Evolutionary conservation across 2,888 invertebrate species (phyloP), one percentile per base, ranked within the genome.

Genomic region (Hoplodrina blanda): DNA sequence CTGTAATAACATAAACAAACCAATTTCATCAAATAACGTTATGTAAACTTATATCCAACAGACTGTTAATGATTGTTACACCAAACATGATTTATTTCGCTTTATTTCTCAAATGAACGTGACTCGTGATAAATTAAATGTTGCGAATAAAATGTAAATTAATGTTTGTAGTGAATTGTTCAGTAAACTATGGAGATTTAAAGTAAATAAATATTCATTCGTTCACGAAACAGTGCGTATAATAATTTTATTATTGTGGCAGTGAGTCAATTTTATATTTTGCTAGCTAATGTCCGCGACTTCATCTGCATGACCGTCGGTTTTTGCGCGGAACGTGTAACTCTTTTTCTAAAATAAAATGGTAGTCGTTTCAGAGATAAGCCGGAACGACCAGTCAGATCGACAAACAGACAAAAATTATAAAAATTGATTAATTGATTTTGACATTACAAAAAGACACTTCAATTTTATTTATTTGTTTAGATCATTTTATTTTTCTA

Each of bases 131-230:
- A 20, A 30, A 65, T 54, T 8, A 41, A 65, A 49, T 54, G 11
- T 30, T 11, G 54, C 41, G n/a, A 41, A 70, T n/a, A 49, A 49
- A 49, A 65, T 56, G 17, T 25, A 54, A 74, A 55, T 49, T 4
- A 41, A 41, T 11, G 20, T 52, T 71, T 64, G 25, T 25, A 10
- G 74, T 54, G 4, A 74, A 49, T 49, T 74, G 41, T 75, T 50
- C 54, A 1, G 50, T n/a, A 46, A 71, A 52, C 50, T 67, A 68
- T 56, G 33, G 25, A 50, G 19, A 68, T 56, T 68, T 46, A n/a
- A 67, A 52, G 20, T 50, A 33, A 20, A 67, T 75, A 56, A 56
- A 67, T 66, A 74, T 50, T 66, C 30, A 33, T 17, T n/a, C 19
- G 25, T 49, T 10, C 8, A 8, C 19, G 53, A 11, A 55, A 66